Evolutionary conservation across 1,140 invertebrate genomes (phyloP), one percentile per base, ranked within the genome.

Genomic region (Drosophila lowei): DNA sequence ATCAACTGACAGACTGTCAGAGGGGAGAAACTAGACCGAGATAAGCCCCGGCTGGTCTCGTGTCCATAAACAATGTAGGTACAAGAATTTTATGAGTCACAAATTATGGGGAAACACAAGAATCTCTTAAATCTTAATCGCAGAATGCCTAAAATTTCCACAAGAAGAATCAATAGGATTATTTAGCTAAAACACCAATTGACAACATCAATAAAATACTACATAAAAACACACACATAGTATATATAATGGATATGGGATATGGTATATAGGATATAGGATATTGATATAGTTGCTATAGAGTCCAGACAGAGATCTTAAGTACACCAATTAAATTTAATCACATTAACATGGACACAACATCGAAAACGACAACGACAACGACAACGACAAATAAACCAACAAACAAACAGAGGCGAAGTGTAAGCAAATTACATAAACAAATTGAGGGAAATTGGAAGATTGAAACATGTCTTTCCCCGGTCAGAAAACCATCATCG

Each of bases 341-440:
- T 77, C 50, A 70, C 66, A 38, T 38, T 38, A 77, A 77, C 72
- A 77, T 77, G 74, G 75, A 75, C 44, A 74, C 62, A 86, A 77
- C 58, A 66, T 73, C 57, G 61, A 86, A 64, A 52, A 74, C 43
- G 60, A 56, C 15, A 60, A 64, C 52, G 52, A 72, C n/a, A n/a
- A n/a, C n/a, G n/a, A 18, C 68, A 68, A 62, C 55, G 62, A 71
- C 47, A 61, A 48, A 56, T 77, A 65, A 65, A 72, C 57, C 59
- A 63, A 61, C 70, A 60, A 62, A 60, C 66, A 53, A 65, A 65
- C 57, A 75, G 56, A 68, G 59, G 63, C 62, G 66, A 38, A 72
- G 62, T 67, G 58, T 75, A 84, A 88, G 84, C 74, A 89, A 89
- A 89, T 81, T 89, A 89, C 80, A 90, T 86, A 85, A 86, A 85